Percentiles rank a stretch among this genome's conserved stretches.
Evolutionary conservation across 2,888 invertebrate genomes (phyloP).

Genomic region (Cosmia trapezina): DNA sequence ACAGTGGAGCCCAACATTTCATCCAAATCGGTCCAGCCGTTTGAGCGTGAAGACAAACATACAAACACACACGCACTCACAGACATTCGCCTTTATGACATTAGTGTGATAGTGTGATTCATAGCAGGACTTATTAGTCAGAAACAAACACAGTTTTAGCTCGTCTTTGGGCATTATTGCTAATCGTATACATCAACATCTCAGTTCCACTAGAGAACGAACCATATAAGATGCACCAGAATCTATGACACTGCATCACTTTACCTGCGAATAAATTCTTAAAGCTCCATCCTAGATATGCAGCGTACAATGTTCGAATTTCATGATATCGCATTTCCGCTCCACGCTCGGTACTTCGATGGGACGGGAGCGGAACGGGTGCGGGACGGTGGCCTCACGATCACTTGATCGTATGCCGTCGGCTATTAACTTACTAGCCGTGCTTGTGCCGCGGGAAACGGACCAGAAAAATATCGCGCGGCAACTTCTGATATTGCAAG

Average conservation of each 20-base stretch:
- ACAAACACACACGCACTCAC: too few species aligned
- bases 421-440: slow-evolving; percentile 11
- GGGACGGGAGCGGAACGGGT: not conserved
- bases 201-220: not conserved
- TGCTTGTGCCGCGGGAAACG: not conserved
- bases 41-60: too few species aligned
- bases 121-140: too few species aligned
- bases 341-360: not conserved
- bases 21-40: too few species aligned
- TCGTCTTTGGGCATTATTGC: too few species aligned
- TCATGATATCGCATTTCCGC: slow-evolving; percentile 37
- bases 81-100: too few species aligned
- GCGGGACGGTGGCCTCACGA: not conserved
- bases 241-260: slow-evolving; percentile 4
- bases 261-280: slow-evolving; percentile 34
- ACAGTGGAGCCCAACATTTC: too few species aligned
- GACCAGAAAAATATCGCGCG: slow-evolving; percentile 4
- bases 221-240: too few species aligned
- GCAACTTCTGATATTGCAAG: slow-evolving; percentile 1
- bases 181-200: not conserved
- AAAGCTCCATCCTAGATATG: slow-evolving; percentile 9
- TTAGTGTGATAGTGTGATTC: too few species aligned
- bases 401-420: slow-evolving; percentile 15
- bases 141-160: too few species aligned
- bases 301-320: slow-evolving; percentile 15